Percentiles rank a stretch among this genome's conserved stretches.
phyloP scores from a whole-genome alignment of 2,888 invertebrate species.

The Anaspis maculata region DNA sequence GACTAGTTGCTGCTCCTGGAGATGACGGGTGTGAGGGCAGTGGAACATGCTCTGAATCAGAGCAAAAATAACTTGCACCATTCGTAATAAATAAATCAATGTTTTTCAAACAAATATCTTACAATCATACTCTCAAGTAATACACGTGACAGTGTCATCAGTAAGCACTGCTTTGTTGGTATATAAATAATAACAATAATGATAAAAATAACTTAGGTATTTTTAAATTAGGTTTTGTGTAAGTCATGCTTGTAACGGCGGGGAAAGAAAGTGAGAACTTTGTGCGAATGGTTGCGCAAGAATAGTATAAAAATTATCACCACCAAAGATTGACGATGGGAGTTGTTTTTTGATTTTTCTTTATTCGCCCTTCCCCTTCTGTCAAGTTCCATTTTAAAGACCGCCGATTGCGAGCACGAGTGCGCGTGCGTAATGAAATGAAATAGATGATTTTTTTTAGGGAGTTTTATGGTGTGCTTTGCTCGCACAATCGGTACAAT shows the following conservation, averaged over 20 bases:
- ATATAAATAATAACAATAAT: slow-evolving; percentile 17
- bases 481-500: slow-evolving; percentile 21
- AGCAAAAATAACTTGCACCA: slow-evolving; percentile 20
- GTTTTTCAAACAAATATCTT: slow-evolving; percentile 27
- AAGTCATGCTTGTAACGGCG: too few relatives aligned
- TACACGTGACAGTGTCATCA: too few relatives aligned
- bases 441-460: too few relatives aligned
- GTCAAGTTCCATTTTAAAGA: too few relatives aligned
- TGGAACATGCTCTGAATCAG: slow-evolving; percentile 20
- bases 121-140: slow-evolving; percentile 28
- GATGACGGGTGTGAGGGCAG: slow-evolving; percentile 23
- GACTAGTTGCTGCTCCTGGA: slow-evolving; percentile 37
- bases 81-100: slow-evolving; percentile 26
- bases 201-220: slow-evolving; percentile 32
- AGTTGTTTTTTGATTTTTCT: too few relatives aligned
- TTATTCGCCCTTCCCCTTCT: too few relatives aligned
- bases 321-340: too few relatives aligned
- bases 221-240: slow-evolving; percentile 32
- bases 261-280: too few relatives aligned
- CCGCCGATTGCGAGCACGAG: slow-evolving; percentile 29
- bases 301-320: too few relatives aligned
- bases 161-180: slow-evolving; percentile 15
- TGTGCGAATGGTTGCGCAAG: too few relatives aligned
- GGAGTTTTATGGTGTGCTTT: too few relatives aligned
- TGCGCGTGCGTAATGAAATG: too few relatives aligned